phyloP scores from a whole-genome alignment of 2,113 vertebrate species.

The Ctenodactylus gundi region DNA sequence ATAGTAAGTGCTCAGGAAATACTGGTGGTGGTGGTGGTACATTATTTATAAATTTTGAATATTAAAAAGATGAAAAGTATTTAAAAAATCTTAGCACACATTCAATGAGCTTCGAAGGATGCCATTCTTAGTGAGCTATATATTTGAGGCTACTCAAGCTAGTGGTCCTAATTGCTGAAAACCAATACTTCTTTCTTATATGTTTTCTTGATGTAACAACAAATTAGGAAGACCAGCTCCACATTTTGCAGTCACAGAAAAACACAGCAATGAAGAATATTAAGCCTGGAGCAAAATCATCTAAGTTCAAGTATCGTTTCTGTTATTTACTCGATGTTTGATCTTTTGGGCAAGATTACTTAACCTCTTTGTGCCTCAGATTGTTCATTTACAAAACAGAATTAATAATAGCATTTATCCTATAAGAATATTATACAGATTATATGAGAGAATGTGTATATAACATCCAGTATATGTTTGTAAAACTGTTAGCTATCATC shows the following conservation, averaged over 20 bases:
- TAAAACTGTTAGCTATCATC: neutral
- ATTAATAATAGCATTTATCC: neutral
- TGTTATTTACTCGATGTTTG: slow-evolving; percentile 6
- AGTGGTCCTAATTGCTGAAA: slow-evolving; percentile 17
- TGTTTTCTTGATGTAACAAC: neutral
- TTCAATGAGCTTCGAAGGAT: neutral
- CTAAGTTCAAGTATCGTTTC: neutral
- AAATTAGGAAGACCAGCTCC: neutral
- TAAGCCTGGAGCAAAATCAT: neutral
- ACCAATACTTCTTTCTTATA: neutral
- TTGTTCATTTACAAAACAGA: neutral
- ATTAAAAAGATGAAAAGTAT: neutral
- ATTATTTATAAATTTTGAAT: neutral
- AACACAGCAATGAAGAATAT: neutral
- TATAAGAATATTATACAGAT: neutral
- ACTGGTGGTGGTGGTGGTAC: neutral
- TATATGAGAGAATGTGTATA: neutral
- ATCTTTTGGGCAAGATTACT: neutral
- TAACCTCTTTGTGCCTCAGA: neutral
- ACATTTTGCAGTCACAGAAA: neutral
- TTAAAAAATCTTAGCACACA: neutral
- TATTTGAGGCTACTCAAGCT: neutral
- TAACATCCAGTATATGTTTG: neutral
- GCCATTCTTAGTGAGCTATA: neutral
- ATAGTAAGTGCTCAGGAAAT: neutral